phyloP scores from a whole-genome alignment of 2,113 vertebrate species.

The Candoia aspera region DNA sequence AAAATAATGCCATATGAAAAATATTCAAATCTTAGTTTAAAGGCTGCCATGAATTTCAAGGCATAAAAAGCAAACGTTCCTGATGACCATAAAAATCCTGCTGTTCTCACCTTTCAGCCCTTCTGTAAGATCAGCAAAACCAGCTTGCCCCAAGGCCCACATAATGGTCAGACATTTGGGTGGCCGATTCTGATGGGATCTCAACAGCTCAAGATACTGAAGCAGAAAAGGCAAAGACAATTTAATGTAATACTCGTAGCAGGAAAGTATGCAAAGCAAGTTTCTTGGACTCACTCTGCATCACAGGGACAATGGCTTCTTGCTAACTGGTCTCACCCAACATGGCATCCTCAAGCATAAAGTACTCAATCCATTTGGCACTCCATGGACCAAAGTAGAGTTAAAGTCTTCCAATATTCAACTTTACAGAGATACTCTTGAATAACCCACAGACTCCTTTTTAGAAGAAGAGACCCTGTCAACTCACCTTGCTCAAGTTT shows the following conservation, averaged over 20 bases:
- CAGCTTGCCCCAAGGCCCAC: constrained; percentile 93
- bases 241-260: neutral
- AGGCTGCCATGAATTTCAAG: neutral
- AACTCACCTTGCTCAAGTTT: constrained; percentile 86
- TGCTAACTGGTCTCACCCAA: neutral
- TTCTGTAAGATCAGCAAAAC: constrained; percentile 86
- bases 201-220: constrained; percentile 90
- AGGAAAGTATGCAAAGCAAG: neutral
- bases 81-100: neutral
- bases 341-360: neutral
- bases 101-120: constrained; percentile 83
- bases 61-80: neutral
- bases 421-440: neutral
- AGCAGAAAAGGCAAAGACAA: neutral
- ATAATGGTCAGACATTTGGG: constrained; percentile 91
- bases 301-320: neutral
- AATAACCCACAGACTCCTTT: neutral
- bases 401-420: neutral
- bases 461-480: neutral
- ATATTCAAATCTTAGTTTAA: neutral
- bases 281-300: neutral
- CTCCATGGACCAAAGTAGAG: neutral
- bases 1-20: neutral
- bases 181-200: constrained; percentile 87
- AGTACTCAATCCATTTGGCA: neutral